These are phyloP conservation scores for Chelonia mydas DNA, from an alignment of 2,797 vertebrate genomes.

Conservation along the genomic window DNA sequence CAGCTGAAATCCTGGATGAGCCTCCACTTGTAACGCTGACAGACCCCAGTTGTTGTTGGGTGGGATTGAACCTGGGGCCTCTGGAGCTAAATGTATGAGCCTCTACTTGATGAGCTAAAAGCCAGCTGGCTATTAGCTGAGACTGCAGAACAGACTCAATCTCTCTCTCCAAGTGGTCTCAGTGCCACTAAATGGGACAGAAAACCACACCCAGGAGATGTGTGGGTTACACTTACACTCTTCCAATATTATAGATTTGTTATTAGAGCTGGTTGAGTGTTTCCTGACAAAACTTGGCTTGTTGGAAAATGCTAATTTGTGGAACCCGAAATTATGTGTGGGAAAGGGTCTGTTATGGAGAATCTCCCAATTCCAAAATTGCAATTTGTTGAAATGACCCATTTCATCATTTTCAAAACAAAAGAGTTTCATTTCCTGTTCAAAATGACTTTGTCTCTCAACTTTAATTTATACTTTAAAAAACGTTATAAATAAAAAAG, in stretches of 20 bases:
- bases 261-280: neutral
- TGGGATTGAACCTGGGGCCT: too few relatives aligned
- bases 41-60: too few relatives aligned
- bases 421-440: neutral
- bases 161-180: too few relatives aligned
- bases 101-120: too few relatives aligned
- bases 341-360: neutral
- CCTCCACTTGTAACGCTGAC: too few relatives aligned
- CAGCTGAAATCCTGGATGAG: too few relatives aligned
- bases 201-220: too few relatives aligned
- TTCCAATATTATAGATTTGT: neutral
- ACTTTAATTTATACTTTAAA: neutral
- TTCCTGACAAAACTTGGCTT: neutral
- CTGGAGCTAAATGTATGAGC: too few relatives aligned
- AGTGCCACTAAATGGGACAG: too few relatives aligned
- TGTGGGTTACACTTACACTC: neutral
- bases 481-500: neutral
- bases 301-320: neutral
- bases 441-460: neutral
- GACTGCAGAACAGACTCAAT: too few relatives aligned
- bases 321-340: neutral
- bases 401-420: neutral
- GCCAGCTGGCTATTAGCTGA: too few relatives aligned
- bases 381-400: neutral
- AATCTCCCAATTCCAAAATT: neutral